A percentile compares a stretch with the other conserved stretches of the same genome.
Evolutionary conservation across 1,140 invertebrate species (phyloP).

Genomic region (Lepidurus arcticus): DNA sequence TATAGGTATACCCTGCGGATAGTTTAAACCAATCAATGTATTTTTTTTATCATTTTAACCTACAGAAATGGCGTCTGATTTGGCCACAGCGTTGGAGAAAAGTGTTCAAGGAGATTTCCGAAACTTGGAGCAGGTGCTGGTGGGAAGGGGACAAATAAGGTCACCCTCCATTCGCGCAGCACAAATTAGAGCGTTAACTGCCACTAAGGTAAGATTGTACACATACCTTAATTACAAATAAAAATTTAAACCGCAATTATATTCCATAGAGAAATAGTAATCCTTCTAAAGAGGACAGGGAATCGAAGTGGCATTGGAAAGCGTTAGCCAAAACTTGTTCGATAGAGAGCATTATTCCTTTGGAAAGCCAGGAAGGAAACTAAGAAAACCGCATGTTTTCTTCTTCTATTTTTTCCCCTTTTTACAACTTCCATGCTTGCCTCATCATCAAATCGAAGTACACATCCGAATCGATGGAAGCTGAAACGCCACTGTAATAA

Average conservation of each 20-base stretch:
- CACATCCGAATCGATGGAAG: constrained; percentile 52
- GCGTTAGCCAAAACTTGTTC: not conserved
- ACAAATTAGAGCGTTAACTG: constrained; percentile 2
- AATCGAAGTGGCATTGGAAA: not conserved
- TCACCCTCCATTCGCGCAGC: not conserved
- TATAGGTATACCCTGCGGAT: not conserved
- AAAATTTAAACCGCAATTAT: not conserved
- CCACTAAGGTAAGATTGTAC: not conserved
- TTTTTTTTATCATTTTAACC: not conserved
- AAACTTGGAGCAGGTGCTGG: not conserved
- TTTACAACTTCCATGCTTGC: constrained; percentile 46
- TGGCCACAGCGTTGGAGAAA: constrained; percentile 1
- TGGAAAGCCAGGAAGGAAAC: not conserved
- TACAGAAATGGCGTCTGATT: not conserved
- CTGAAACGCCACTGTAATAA: constrained; percentile 54
- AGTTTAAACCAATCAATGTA: not conserved
- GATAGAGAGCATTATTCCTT: not conserved
- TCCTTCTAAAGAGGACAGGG: not conserved
- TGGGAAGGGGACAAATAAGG: not conserved
- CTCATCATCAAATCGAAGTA: constrained; percentile 57
- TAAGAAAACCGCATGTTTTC: not conserved
- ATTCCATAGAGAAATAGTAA: not conserved
- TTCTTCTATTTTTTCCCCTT: not conserved
- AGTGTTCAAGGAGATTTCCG: not conserved
- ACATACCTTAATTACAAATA: too few species aligned